Base-by-base conservation (phyloP, 2,888 invertebrate species). In the Argyresthia albistria region DNA sequence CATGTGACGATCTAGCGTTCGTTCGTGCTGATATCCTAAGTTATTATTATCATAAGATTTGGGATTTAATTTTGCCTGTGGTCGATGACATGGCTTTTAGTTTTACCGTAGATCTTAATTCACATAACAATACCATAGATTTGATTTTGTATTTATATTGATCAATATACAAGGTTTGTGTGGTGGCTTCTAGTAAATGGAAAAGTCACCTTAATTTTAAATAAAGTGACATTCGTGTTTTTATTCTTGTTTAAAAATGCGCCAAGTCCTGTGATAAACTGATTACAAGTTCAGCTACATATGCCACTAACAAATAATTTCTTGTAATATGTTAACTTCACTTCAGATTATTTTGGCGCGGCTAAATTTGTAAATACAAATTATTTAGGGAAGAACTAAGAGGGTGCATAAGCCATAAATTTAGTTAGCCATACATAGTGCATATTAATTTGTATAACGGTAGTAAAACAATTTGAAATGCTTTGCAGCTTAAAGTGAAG, bases 261-360 rank as follows among this genome's bases (percentile, higher is more conserved):
- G 65, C 69, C 76, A 70, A 74, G 74, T 64, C 73, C 76, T 77
- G 78, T 78, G 78, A 78, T 78, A 77, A 64, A 65, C 15, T n/a
- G n/a, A n/a, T n/a, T n/a, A 25, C 25, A 25, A 6, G 25, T 25
- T 25, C 25, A n/a, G 25, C 47, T 35, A 12, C n/a, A 47, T 10
- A 8, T 35, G 12, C 35, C 25, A 47, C n/a, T n/a, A n/a, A n/a
- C n/a, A n/a, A n/a, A n/a, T n/a, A n/a, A n/a, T 47, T 15, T 45
- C 4, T 45, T 25, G 25, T n/a, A 35, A 47, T 35, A 12, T 25
- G 11, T 12, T 7, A 8, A 9, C 10, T 45, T 45, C 10, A 45
- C 10, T 15, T 15, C 25, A 47, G 25, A 1, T 16, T 14, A 11
- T 15, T 49, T 49, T 37, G 49, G 39, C 37, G 37, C 37, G 49